Percentiles rank a stretch among this genome's conserved stretches.
phyloP scores from a whole-genome alignment of 1,140 invertebrate species.

The Drosophila parvula region DNA sequence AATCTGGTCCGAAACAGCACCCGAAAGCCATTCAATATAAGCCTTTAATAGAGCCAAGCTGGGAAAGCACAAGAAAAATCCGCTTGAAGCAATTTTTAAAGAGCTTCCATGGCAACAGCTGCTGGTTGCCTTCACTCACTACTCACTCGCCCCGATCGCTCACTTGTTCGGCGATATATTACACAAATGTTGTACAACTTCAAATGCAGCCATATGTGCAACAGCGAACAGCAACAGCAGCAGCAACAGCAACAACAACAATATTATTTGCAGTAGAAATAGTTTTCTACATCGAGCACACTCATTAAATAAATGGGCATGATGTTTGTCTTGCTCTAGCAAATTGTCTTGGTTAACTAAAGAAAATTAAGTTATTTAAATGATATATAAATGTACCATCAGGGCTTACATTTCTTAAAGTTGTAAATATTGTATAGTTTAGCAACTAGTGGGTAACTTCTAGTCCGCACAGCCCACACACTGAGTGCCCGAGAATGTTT shows the following conservation, averaged over 20 bases:
- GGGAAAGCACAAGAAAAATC: constrained; percentile 7
- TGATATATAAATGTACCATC: too few species aligned
- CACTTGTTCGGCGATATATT: constrained; percentile 22
- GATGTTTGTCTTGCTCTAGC: neutral
- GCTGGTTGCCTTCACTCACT: constrained; percentile 6
- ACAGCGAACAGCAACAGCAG: constrained; percentile 12
- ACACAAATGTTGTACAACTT: constrained; percentile 40
- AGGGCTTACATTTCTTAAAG: neutral
- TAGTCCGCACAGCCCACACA: neutral
- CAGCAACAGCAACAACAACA: constrained; percentile 18
- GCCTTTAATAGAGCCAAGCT: neutral
- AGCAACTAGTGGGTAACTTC: neutral
- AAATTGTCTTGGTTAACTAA: neutral
- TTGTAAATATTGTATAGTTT: neutral
- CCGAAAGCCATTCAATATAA: constrained; percentile 3
- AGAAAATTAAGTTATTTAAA: neutral
- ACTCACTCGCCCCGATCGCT: constrained; percentile 10
- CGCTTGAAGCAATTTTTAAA: constrained; percentile 13
- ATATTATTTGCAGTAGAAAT: constrained; percentile 32
- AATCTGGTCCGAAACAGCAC: constrained; percentile 6
- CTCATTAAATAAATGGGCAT: constrained; percentile 1
- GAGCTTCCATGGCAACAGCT: constrained; percentile 29
- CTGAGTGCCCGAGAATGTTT: constrained; percentile 18
- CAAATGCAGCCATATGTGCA: constrained; percentile 38
- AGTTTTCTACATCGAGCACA: constrained; percentile 4